Conservation (phyloP, 2,113 vertebrate genomes). For the Megaptera novaeangliae region DNA sequence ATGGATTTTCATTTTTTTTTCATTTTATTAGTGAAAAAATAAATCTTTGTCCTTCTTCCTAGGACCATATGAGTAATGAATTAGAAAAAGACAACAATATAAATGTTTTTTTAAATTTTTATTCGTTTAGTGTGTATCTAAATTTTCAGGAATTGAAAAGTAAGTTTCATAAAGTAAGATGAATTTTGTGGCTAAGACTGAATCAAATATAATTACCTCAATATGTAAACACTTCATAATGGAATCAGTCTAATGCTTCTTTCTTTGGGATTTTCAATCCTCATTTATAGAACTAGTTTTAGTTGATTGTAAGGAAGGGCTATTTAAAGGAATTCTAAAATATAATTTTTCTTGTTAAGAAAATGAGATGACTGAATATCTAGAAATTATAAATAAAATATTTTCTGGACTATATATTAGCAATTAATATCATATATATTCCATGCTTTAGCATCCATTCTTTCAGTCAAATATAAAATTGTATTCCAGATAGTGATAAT, state of each 20-base stretch:
- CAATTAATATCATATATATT: neutral
- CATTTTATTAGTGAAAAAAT: neutral
- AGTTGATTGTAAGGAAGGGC: neutral
- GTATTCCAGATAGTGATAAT: neutral
- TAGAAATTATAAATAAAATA: neutral
- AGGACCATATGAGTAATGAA: neutral
- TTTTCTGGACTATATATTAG: neutral
- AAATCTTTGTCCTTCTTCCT: neutral
- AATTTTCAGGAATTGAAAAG: neutral
- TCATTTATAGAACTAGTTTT: neutral
- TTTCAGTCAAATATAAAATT: neutral
- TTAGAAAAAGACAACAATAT: neutral
- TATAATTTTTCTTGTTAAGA: neutral
- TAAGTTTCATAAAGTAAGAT: neutral
- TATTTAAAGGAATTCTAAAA: neutral
- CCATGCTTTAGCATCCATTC: neutral
- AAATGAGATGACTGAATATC: neutral
- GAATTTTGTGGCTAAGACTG: neutral
- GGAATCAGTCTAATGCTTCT: neutral
- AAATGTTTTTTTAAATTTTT: neutral
- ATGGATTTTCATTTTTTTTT: neutral
- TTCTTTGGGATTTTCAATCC: neutral
- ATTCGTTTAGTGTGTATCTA: neutral
- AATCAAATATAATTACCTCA: neutral
- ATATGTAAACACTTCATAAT: neutral